Evolutionary conservation across 2,888 invertebrate genomes (phyloP).

Genomic region (Conistra vaccinii): DNA sequence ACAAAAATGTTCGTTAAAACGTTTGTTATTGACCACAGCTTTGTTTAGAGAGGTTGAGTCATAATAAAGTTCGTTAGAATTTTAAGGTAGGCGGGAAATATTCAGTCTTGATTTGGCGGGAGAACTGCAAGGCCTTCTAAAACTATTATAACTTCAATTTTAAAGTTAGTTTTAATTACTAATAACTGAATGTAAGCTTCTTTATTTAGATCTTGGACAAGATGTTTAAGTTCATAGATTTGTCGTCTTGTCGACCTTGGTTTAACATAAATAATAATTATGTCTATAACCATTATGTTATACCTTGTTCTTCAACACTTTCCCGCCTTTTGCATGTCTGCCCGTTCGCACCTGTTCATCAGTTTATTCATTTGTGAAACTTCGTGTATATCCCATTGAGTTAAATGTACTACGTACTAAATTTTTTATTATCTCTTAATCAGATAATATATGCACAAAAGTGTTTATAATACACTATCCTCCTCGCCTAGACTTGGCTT

Average conservation of each 20-base stretch:
- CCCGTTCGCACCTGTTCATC: background rate
- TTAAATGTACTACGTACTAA: too few species aligned
- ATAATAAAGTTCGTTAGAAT: slow-evolving; percentile 51
- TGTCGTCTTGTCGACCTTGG: background rate
- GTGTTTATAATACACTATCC: background rate
- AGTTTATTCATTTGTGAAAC: background rate
- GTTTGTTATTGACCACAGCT: slow-evolving; percentile 39
- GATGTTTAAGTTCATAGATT: background rate
- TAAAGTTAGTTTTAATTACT: background rate
- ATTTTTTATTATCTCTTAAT: too few species aligned
- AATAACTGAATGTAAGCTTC: background rate
- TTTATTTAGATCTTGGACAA: background rate
- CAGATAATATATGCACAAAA: background rate
- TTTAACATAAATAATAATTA: background rate
- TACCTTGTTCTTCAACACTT: background rate
- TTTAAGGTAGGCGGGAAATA: slow-evolving; percentile 36
- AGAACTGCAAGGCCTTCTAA: slow-evolving; percentile 14
- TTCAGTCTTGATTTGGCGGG: slow-evolving; percentile 43
- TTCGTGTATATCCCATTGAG: too few species aligned
- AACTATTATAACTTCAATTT: background rate
- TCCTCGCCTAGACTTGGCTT: too few species aligned
- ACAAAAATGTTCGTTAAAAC: slow-evolving; percentile 50
- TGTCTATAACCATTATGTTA: background rate
- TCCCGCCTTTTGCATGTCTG: background rate
- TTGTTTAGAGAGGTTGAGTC: slow-evolving; percentile 50